phyloP scores from a whole-genome alignment of 2,888 invertebrate genomes.

The Hirtodrosophila trivittata region DNA sequence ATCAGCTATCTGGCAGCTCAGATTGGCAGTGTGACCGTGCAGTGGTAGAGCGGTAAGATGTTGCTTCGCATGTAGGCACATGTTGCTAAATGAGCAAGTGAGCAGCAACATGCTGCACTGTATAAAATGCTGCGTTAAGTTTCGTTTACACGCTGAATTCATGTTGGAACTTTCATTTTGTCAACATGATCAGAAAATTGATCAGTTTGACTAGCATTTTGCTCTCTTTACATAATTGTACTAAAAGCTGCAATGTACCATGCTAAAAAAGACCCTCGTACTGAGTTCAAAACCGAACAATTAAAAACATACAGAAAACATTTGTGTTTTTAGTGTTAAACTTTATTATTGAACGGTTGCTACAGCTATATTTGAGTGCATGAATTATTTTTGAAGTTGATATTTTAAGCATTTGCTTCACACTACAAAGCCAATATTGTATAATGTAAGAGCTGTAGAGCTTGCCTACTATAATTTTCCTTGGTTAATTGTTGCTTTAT shows the following conservation, averaged over 20 bases:
- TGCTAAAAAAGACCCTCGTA: too few species aligned
- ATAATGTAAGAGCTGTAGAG: constrained; percentile 37
- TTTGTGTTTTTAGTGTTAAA: constrained; percentile 32
- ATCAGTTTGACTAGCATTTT: too few species aligned
- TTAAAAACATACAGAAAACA: too few species aligned
- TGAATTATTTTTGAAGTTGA: constrained; percentile 41
- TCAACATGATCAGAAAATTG: too few species aligned
- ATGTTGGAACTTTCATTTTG: too few species aligned
- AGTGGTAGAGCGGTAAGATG: background rate
- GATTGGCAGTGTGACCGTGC: constrained; percentile 32
- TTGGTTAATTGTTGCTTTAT: constrained; percentile 53
- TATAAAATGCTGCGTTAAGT: too few species aligned
- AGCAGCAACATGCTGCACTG: background rate
- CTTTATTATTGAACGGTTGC: constrained; percentile 67
- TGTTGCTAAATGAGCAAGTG: constrained; percentile 6
- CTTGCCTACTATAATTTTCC: constrained; percentile 42
- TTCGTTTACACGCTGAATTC: too few species aligned
- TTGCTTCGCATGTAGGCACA: constrained; percentile 2
- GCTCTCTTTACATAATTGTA: too few species aligned
- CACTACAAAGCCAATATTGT: constrained; percentile 59
- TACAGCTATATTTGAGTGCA: constrained; percentile 68
- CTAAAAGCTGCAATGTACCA: too few species aligned
- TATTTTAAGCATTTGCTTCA: constrained; percentile 35
- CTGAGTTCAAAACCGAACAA: too few species aligned
- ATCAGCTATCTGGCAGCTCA: constrained; percentile 26